Evolutionary conservation across 2,113 vertebrate species (phyloP), one percentile per base, ranked within the genome.

Genomic region (Paradisaea rubra): DNA sequence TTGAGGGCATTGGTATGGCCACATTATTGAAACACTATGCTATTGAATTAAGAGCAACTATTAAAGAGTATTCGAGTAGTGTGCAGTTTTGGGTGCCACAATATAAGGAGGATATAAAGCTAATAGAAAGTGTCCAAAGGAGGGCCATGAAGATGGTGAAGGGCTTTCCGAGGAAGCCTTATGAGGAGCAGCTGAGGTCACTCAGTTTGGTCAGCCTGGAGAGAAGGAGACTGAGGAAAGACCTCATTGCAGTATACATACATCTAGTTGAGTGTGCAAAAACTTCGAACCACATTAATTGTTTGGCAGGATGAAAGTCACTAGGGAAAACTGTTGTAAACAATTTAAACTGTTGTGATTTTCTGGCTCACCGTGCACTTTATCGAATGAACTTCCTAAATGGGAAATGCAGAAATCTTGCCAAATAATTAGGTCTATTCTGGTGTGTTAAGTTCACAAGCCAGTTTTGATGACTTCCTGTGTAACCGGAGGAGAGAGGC

Each of bases 341-440:
- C n/a, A 68, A 41, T 82, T 74, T 39, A 79, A 89, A 63, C 12
- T 73, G 42, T 91, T 85, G 73, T 66, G 56, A 49, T 95, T 88
- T 93, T 78, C 56, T 73, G 76, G 31, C 79, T 94, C 18, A 64
- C 31, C 10, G 9, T 5, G 1, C 22, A 81, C 57, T 93, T 95
- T 85, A 73, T 92, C 47, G 74, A 85, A 64, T 65, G 37, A 94
- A 37, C 71, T 91, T 94, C 70, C 42, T 94, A 68, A 83, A 92
- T 72, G n/a, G 56, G 68, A 87, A 88, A 71, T 78, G 63, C 42
- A 57, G 84, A 93, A 77, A 20, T 66, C 21, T 60, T 63, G 72
- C 56, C 78, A 94, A 87, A 68, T 71, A 86, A 71, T 94, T 77
- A 77, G 33, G 30, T 92, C 52, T 76, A 5, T 92, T 88, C 49